These are phyloP conservation scores for Drosophila histrio DNA, from an alignment of 2,888 invertebrate genomes.

Conservation along the genomic window DNA sequence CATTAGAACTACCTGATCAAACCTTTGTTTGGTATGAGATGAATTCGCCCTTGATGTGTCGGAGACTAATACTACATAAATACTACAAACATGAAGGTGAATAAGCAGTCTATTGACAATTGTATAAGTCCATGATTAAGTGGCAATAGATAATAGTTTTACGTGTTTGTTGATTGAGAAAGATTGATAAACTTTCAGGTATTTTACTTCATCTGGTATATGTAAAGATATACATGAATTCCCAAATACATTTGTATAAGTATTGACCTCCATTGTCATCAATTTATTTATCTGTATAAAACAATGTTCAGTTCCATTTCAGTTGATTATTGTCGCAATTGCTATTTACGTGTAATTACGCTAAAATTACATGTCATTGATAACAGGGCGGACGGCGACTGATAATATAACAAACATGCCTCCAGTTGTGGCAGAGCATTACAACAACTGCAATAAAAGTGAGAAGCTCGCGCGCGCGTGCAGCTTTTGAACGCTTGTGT, in stretches of 20 bases:
- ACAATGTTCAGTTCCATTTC: not conserved
- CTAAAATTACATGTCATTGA: not conserved
- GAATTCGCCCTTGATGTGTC: not conserved
- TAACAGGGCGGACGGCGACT: not conserved
- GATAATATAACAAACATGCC: slow-evolving; percentile 14
- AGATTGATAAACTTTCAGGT: no score
- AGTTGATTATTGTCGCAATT: not conserved
- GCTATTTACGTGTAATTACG: not conserved
- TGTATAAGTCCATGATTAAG: not conserved
- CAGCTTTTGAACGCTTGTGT: slow-evolving; percentile 34
- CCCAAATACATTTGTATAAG: not conserved
- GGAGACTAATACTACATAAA: no score
- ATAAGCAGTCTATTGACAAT: not conserved
- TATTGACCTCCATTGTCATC: not conserved
- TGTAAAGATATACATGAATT: no score
- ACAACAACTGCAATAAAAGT: not conserved
- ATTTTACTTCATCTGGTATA: no score
- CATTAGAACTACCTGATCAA: no score
- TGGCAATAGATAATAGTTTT: not conserved
- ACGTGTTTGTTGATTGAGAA: not conserved
- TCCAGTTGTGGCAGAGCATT: slow-evolving; percentile 2
- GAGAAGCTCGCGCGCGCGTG: not conserved
- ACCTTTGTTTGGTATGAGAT: no score
- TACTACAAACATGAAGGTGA: not conserved
- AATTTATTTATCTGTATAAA: not conserved